Conservation (phyloP, 2,888 invertebrate genomes). For the Teinopalpus imperialis region DNA sequence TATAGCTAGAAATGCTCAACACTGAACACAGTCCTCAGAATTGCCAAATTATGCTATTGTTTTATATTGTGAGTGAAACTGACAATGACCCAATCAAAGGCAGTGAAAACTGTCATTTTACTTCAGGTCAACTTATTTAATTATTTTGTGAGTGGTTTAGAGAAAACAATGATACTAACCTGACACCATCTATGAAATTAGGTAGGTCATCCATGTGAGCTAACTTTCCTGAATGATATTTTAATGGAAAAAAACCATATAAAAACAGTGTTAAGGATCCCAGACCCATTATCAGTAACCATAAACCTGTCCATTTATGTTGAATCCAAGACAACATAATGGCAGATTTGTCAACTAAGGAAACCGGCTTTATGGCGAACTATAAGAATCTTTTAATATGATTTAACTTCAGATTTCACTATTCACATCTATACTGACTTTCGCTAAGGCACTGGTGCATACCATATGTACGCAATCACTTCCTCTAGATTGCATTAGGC, state of each 20-base stretch:
- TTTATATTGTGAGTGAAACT: no score
- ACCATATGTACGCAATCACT: slow-evolving; percentile 16
- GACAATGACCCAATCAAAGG: no score
- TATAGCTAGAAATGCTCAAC: no score
- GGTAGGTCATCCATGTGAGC: slow-evolving; percentile 79
- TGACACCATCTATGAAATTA: slow-evolving; percentile 72
- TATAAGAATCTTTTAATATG: no score
- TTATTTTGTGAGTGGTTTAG: no score
- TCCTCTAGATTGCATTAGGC: slow-evolving; percentile 15
- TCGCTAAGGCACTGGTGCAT: slow-evolving; percentile 16
- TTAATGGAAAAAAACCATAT: slow-evolving; percentile 83
- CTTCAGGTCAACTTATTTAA: no score
- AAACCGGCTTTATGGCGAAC: background rate
- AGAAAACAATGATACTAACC: no score
- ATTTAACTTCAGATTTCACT: no score
- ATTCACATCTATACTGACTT: background rate
- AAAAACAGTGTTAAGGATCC: slow-evolving; percentile 75
- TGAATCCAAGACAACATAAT: slow-evolving; percentile 65
- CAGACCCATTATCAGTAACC: slow-evolving; percentile 59
- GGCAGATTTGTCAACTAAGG: slow-evolving; percentile 22
- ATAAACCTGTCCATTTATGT: slow-evolving; percentile 68
- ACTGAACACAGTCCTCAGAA: no score
- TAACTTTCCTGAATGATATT: slow-evolving; percentile 72
- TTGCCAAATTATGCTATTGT: no score
- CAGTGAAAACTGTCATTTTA: no score